A percentile compares a stretch with the other conserved stretches of the same genome.
Evolutionary conservation across 2,888 invertebrate species (phyloP).

Genomic region (Plagodis pulveraria): DNA sequence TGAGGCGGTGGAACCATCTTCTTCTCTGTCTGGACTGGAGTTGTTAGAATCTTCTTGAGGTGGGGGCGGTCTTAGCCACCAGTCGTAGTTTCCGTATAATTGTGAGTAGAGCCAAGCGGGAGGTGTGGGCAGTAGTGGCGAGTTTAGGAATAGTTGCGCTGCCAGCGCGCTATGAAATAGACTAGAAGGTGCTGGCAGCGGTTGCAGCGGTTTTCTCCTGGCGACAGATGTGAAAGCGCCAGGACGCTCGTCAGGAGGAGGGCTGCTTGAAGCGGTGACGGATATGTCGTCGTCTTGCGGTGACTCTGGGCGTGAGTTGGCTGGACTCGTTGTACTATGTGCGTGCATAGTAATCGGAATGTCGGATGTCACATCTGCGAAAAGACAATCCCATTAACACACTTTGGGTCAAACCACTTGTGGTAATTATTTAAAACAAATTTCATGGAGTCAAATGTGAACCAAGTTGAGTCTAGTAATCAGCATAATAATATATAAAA

Average conservation of each 20-base stretch:
- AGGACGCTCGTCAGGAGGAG: slow-evolving; percentile 82
- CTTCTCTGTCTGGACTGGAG: slow-evolving; percentile 77
- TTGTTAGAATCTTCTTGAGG: slow-evolving; percentile 72
- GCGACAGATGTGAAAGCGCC: slow-evolving; percentile 83
- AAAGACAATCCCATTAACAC: no score
- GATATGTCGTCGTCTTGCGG: slow-evolving; percentile 87
- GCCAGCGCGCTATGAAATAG: slow-evolving; percentile 83
- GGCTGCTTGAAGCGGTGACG: slow-evolving; percentile 85
- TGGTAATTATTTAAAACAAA: no score
- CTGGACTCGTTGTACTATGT: slow-evolving; percentile 90
- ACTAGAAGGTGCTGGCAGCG: slow-evolving; percentile 76
- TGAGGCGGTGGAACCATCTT: slow-evolving; percentile 66
- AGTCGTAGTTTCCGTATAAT: slow-evolving; percentile 89
- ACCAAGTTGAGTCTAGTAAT: no score
- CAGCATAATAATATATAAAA: no score
- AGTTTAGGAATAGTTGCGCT: slow-evolving; percentile 90
- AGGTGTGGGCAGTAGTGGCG: slow-evolving; percentile 90
- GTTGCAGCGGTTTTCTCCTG: slow-evolving; percentile 75
- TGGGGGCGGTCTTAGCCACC: slow-evolving; percentile 86
- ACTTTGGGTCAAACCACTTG: no score
- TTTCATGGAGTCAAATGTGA: no score
- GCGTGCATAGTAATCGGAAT: slow-evolving; percentile 82
- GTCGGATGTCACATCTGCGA: slow-evolving; percentile 71
- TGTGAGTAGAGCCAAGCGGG: slow-evolving; percentile 92
- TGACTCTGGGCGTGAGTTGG: slow-evolving; percentile 85